phyloP scores from a whole-genome alignment of 37 sponge, comb jelly and placozoan species.

The Beroe forskalii region DNA sequence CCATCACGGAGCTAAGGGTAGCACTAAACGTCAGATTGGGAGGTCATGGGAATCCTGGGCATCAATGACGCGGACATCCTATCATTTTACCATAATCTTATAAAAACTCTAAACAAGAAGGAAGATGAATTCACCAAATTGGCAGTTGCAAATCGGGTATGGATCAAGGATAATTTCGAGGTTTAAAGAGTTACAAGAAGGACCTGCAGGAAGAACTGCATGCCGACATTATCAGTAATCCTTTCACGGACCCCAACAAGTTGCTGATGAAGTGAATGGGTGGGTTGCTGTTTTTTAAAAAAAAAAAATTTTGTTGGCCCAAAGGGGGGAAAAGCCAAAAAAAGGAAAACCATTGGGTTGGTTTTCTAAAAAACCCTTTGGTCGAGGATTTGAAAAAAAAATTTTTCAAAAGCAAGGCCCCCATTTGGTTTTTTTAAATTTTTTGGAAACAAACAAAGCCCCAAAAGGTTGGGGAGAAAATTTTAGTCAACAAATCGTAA shows the following conservation, averaged over 20 bases:
- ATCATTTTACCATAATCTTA: background rate
- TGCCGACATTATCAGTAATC: background rate
- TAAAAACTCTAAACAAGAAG: background rate
- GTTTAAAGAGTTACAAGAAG: background rate
- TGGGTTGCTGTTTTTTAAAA: constrained; percentile 63
- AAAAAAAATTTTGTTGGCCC: too few species aligned
- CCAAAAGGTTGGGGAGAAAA: too few species aligned
- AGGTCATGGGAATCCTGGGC: constrained; percentile 62
- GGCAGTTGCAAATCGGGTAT: constrained; percentile 19
- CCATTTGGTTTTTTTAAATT: too few species aligned
- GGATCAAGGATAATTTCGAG: constrained; percentile 33
- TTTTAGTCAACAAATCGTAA: too few species aligned
- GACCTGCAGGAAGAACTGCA: background rate
- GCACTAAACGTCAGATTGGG: background rate
- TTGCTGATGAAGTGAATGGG: constrained; percentile 18
- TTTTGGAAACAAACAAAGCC: too few species aligned
- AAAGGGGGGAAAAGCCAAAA: too few species aligned
- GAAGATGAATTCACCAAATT: background rate
- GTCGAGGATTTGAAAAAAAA: too few species aligned
- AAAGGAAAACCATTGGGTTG: too few species aligned
- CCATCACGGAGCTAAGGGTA: constrained; percentile 47
- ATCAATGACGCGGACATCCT: constrained; percentile 34
- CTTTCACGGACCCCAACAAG: background rate
- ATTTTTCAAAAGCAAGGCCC: too few species aligned
- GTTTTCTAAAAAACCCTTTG: too few species aligned